phyloP scores from a whole-genome alignment of 2,888 invertebrate species.

The Zhuqinia jingwanae region DNA sequence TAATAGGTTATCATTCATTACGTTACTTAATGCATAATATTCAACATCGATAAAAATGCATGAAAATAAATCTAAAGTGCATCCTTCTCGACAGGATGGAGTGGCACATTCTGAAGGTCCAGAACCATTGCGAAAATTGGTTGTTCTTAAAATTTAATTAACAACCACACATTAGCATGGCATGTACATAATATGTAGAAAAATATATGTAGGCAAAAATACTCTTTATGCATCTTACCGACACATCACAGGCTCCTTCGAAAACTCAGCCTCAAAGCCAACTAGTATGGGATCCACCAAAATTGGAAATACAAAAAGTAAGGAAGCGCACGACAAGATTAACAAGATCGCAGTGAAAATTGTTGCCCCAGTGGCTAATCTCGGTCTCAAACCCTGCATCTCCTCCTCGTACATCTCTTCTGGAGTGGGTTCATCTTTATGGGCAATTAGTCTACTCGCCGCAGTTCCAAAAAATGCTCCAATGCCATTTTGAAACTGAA shows the following conservation, averaged over 20 bases:
- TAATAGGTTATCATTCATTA: conserved; percentile 2
- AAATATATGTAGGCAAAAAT: too few species aligned
- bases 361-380: conserved; percentile 87
- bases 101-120: conserved; percentile 90
- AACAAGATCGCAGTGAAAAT: conserved; percentile 87
- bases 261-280: conserved; percentile 77
- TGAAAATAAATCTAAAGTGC: conserved; percentile 89
- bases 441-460: conserved; percentile 20
- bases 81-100: conserved; percentile 91
- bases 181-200: background rate
- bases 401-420: conserved; percentile 57
- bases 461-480: conserved; percentile 57
- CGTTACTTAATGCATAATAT: conserved; percentile 80
- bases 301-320: conserved; percentile 88
- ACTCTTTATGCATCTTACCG: conserved; percentile 66
- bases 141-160: conserved; percentile 72
- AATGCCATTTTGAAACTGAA: conserved; percentile 52
- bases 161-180: background rate
- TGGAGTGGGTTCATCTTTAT: conserved; percentile 48
- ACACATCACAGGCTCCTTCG: conserved; percentile 73
- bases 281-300: conserved; percentile 84
- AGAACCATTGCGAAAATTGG: conserved; percentile 79
- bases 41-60: conserved; percentile 87
- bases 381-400: conserved; percentile 85
- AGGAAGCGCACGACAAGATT: conserved; percentile 87